These are phyloP conservation scores for Amniataba percoides DNA, from an alignment of 2,797 vertebrate species.

Conservation along the genomic window DNA sequence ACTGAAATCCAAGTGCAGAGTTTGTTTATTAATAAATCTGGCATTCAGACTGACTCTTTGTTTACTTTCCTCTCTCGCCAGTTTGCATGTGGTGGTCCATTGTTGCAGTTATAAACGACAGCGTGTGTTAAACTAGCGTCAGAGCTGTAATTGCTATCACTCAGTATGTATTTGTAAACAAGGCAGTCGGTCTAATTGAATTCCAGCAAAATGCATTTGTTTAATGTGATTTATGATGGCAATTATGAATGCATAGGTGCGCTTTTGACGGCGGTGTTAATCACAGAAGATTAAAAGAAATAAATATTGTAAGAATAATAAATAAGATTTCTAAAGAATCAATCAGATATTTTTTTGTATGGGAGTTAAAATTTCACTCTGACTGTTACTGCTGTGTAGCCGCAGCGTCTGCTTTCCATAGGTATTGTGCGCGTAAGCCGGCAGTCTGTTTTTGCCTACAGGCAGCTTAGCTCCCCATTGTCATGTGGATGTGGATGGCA, in stretches of 20 bases:
- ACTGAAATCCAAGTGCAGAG: constrained; percentile 15
- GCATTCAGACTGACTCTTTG: constrained; percentile 7
- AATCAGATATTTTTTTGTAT: constrained; percentile 33
- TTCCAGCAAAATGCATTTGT: constrained; percentile 22
- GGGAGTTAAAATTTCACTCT: constrained; percentile 37
- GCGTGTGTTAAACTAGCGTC: constrained; percentile 20
- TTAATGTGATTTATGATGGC: constrained; percentile 16
- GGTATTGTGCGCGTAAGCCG: constrained; percentile 65
- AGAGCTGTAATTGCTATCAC: constrained; percentile 28
- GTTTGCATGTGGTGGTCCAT: constrained; percentile 12
- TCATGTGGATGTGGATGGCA: constrained; percentile 68
- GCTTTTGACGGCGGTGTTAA: background rate
- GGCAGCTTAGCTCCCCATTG: constrained; percentile 76
- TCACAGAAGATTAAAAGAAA: too few species aligned
- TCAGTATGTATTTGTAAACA: constrained; percentile 29
- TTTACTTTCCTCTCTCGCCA: constrained; percentile 16
- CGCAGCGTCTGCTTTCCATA: constrained; percentile 67
- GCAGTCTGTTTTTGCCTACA: constrained; percentile 65
- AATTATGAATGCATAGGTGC: constrained; percentile 22
- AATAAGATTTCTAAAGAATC: constrained; percentile 14
- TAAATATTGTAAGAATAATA: too few species aligned
- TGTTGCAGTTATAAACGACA: constrained; percentile 9
- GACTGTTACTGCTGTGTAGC: constrained; percentile 44
- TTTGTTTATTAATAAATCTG: constrained; percentile 40
- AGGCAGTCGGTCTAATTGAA: constrained; percentile 17